These are phyloP conservation scores for Nibea albiflora DNA, from an alignment of 2,113 vertebrate species.

Conservation along the genomic window DNA sequence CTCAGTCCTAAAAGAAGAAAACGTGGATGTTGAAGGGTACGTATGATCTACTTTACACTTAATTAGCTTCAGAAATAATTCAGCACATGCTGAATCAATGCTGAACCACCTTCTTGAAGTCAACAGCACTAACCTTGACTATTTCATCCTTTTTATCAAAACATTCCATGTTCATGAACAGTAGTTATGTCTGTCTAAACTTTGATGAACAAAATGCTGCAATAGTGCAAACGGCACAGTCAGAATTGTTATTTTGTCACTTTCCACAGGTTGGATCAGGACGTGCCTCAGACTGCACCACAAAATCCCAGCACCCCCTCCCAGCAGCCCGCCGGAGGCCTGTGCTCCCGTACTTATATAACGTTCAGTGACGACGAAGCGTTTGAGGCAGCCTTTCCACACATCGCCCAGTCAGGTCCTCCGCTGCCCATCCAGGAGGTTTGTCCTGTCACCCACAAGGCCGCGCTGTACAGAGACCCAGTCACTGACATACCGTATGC, in stretches of 20 bases:
- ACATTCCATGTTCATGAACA: neutral
- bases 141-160: constrained; percentile 10
- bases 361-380: constrained; percentile 94
- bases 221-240: too few species aligned
- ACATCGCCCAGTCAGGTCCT: constrained; percentile 54
- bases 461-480: constrained; percentile 92
- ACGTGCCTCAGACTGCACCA: constrained; percentile 67
- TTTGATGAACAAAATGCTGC: too few species aligned
- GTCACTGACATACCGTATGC: constrained; percentile 96
- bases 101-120: neutral
- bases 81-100: neutral
- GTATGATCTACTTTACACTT: constrained; percentile 7
- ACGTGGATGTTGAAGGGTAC: constrained; percentile 96
- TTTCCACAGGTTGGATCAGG: constrained; percentile 88
- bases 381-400: constrained; percentile 87
- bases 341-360: constrained; percentile 93
- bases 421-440: constrained; percentile 89
- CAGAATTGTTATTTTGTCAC: neutral
- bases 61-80: neutral
- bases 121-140: neutral
- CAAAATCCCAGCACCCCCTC: constrained; percentile 54
- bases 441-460: constrained; percentile 94
- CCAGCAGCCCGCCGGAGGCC: constrained; percentile 77
- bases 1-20: constrained; percentile 90
- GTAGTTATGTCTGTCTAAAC: neutral